Evolutionary conservation across 2,888 invertebrate species (phyloP).

Genomic region (Cryptocheilus praepositus): DNA sequence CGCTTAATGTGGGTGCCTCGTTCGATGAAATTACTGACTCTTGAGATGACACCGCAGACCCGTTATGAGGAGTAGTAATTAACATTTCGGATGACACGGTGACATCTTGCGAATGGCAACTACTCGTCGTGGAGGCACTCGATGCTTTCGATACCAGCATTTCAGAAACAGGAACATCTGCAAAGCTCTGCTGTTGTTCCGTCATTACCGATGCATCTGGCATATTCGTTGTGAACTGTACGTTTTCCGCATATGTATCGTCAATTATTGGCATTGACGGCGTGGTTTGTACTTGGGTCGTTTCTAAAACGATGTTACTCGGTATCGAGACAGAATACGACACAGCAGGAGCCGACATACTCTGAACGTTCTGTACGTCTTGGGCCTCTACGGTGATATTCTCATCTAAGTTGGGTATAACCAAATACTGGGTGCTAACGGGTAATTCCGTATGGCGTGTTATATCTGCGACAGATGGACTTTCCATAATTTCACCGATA

Average conservation of each 20-base stretch:
- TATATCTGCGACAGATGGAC: constrained; percentile 39
- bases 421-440: constrained; percentile 60
- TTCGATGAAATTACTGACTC: constrained; percentile 35
- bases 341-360: constrained; percentile 49
- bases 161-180: constrained; percentile 60
- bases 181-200: constrained; percentile 46
- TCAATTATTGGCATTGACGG: constrained; percentile 73
- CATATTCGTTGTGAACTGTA: constrained; percentile 50
- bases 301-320: constrained; percentile 59
- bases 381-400: constrained; percentile 50
- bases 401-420: constrained; percentile 60
- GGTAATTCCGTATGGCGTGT: constrained; percentile 49
- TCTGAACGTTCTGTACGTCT: constrained; percentile 37
- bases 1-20: constrained; percentile 28
- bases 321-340: constrained; percentile 69
- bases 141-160: constrained; percentile 58
- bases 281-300: constrained; percentile 62
- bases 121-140: too few relatives aligned
- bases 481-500: constrained; percentile 65
- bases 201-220: constrained; percentile 18
- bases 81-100: constrained; percentile 44
- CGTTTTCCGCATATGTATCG: constrained; percentile 63
- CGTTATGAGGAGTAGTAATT: constrained; percentile 29
- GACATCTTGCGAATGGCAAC: constrained; percentile 25
- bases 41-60: constrained; percentile 32